Percentiles rank a stretch among this genome's conserved stretches.
Conservation (phyloP, 2,113 vertebrate species). For the Plecotus auritus region DNA sequence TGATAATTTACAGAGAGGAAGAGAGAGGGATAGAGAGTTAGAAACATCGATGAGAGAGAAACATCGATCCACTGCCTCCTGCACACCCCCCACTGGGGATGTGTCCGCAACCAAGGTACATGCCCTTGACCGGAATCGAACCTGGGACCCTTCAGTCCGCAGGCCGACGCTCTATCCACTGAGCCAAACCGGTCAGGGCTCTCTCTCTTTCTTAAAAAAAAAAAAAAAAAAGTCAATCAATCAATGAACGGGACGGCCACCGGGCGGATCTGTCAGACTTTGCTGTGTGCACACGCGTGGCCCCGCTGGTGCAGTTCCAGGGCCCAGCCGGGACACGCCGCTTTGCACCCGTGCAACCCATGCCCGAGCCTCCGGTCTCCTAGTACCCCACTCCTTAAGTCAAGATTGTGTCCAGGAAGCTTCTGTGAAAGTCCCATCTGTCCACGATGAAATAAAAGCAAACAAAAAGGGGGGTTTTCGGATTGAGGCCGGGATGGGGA, state of each 20-base stretch:
- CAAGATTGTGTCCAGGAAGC: background rate
- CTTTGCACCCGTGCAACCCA: rapidly evolving
- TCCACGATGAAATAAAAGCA: background rate
- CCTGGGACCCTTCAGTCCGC: too few relatives aligned
- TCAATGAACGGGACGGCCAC: background rate
- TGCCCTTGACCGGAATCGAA: too few relatives aligned
- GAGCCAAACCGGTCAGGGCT: too few relatives aligned
- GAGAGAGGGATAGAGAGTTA: too few relatives aligned
- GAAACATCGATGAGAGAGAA: too few relatives aligned
- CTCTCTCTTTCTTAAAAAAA: too few relatives aligned
- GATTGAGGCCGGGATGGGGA: background rate
- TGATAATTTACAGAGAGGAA: too few relatives aligned
- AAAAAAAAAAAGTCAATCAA: too few relatives aligned
- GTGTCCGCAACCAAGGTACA: too few relatives aligned
- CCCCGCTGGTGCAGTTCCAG: rapidly evolving
- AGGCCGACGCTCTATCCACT: too few relatives aligned
- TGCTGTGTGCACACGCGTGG: rapidly evolving
- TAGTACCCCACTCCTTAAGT: background rate
- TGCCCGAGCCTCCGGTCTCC: background rate
- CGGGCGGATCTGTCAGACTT: background rate
- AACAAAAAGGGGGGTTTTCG: background rate
- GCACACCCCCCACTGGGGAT: too few relatives aligned
- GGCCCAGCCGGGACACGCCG: rapidly evolving
- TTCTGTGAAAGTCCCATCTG: background rate
- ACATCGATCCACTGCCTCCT: too few relatives aligned